A percentile compares a stretch with the other conserved stretches of the same genome.
Evolutionary conservation across 2,888 invertebrate genomes (phyloP).

Genomic region (Phortica okadai): DNA sequence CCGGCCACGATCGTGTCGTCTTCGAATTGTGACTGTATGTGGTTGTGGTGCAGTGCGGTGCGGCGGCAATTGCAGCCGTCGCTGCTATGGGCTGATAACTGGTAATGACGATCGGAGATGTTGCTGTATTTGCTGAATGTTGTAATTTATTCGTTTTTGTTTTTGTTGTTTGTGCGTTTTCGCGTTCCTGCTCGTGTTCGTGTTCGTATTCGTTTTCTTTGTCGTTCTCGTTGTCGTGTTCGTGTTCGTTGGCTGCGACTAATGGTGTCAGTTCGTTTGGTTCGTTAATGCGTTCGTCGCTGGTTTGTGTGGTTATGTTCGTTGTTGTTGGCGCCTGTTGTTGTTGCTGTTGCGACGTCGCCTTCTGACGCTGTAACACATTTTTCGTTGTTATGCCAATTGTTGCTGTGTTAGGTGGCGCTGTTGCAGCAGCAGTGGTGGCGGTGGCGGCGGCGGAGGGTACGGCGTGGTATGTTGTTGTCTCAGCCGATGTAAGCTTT

Average conservation of each 20-base stretch:
- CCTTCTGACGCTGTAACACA: constrained; percentile 69
- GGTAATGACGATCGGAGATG: constrained; percentile 40
- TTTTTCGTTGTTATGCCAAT: constrained; percentile 58
- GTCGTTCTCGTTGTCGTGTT: constrained; percentile 41
- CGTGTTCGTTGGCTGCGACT: constrained; percentile 45
- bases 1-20: constrained; percentile 76
- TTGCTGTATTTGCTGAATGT: constrained; percentile 42
- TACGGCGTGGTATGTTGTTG: constrained; percentile 33
- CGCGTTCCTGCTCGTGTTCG: constrained; percentile 20
- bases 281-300: constrained; percentile 52
- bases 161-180: constrained; percentile 23
- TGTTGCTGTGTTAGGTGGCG: constrained; percentile 43
- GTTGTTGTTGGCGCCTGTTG: constrained; percentile 47
- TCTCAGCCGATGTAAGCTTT: constrained; percentile 39
- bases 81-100: constrained; percentile 31
- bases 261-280: constrained; percentile 70
- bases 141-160: not conserved
- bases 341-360: constrained; percentile 44
- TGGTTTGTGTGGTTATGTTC: constrained; percentile 48
- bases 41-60: constrained; percentile 50
- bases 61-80: constrained; percentile 48
- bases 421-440: constrained; percentile 30
- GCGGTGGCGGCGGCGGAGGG: constrained; percentile 41
- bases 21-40: constrained; percentile 75
- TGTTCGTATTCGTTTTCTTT: not conserved